These are phyloP conservation scores for Pithecia hirsuta DNA, from an alignment of 2,797 vertebrate genomes.

Conservation along the genomic window DNA sequence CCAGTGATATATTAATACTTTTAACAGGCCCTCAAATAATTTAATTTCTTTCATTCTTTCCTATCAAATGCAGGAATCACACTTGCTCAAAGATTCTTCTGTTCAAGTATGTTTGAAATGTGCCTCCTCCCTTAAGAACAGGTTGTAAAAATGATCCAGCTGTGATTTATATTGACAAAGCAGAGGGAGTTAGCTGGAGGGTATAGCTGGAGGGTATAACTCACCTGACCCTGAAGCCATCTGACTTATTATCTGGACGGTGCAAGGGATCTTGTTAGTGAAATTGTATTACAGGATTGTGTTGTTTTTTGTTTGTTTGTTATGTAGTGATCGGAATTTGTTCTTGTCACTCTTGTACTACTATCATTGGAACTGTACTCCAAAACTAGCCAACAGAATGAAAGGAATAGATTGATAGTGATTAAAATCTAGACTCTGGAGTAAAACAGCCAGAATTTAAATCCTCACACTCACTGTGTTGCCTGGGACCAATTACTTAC, in stretches of 20 bases:
- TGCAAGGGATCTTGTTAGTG: neutral
- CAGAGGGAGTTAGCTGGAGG: neutral
- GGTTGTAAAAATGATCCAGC: neutral
- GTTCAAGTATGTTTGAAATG: constrained; percentile 43
- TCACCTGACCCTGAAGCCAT: neutral
- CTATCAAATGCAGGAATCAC: neutral
- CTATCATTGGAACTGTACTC: neutral
- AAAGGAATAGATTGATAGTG: neutral
- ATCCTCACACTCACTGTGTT: neutral
- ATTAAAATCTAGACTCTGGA: neutral
- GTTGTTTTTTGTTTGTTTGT: neutral
- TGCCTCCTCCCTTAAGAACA: neutral
- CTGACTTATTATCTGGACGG: neutral
- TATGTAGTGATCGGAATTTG: neutral
- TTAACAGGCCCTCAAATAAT: neutral
- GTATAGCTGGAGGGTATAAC: neutral
- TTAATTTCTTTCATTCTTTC: neutral
- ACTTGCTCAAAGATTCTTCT: neutral
- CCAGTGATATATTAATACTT: neutral
- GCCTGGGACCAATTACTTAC: neutral
- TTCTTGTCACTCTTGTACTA: neutral
- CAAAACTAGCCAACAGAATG: neutral
- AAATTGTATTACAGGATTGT: neutral
- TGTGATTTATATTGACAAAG: constrained; percentile 26
- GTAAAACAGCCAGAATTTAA: neutral